phyloP scores from a whole-genome alignment of 2,113 vertebrate species.

The Ellobius talpinus region DNA sequence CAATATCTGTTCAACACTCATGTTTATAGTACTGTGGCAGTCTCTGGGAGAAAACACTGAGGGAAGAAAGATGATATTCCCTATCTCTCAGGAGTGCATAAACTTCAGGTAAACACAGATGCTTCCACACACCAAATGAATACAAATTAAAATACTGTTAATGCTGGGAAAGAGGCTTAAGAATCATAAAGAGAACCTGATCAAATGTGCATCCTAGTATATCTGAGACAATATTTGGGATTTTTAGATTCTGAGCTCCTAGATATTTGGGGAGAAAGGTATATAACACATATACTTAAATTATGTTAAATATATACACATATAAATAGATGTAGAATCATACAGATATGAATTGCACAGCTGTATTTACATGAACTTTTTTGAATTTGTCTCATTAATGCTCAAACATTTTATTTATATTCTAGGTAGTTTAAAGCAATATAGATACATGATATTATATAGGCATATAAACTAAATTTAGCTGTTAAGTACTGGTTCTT shows the following conservation, averaged over 20 bases:
- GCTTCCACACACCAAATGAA: background rate
- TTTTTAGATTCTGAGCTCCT: background rate
- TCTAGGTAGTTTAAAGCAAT: conserved; percentile 26
- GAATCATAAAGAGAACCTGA: background rate
- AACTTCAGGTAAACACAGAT: background rate
- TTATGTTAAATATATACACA: background rate
- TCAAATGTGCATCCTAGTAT: background rate
- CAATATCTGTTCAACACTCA: background rate
- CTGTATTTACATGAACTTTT: conserved; percentile 39
- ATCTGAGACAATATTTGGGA: background rate
- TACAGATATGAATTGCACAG: background rate
- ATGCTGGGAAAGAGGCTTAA: background rate
- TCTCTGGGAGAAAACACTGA: conserved; percentile 38
- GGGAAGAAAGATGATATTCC: background rate
- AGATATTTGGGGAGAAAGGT: background rate
- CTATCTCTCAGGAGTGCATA: background rate
- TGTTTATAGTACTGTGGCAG: background rate
- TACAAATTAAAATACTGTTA: conserved; percentile 19
- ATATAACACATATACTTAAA: background rate
- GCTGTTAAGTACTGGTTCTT: conserved; percentile 26
- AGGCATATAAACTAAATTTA: conserved; percentile 19
- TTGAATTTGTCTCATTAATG: background rate
- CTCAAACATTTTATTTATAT: conserved; percentile 46
- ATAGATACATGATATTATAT: background rate
- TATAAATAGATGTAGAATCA: background rate